Conservation (phyloP, 2,888 invertebrate species). For the Aplocera efformata region DNA sequence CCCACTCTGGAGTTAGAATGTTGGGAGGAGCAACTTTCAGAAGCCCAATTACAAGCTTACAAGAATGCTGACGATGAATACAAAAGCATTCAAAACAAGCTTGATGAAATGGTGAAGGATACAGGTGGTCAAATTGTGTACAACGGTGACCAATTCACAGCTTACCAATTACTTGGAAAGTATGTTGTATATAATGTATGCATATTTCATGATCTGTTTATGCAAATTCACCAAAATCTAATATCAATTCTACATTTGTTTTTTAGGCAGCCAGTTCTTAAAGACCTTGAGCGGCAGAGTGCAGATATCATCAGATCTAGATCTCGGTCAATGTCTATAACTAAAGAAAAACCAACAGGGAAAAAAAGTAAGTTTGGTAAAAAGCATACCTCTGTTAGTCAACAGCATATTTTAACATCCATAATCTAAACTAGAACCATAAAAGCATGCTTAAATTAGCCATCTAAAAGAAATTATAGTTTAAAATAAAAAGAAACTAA, state of each 20-base stretch:
- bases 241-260: no score
- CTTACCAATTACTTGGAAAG: conserved; percentile 82
- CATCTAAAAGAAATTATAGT: no score
- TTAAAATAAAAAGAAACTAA: no score
- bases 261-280: conserved; percentile 64
- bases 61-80: conserved; percentile 84
- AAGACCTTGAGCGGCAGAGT: conserved; percentile 71
- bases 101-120: conserved; percentile 79
- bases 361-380: conserved; percentile 57
- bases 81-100: conserved; percentile 81
- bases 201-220: no score
- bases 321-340: conserved; percentile 65
- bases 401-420: no score
- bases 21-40: conserved; percentile 85
- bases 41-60: conserved; percentile 82
- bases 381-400: no score
- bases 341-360: conserved; percentile 55
- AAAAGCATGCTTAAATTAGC: no score
- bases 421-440: no score
- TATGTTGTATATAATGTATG: conserved; percentile 48
- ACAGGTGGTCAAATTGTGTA: conserved; percentile 83
- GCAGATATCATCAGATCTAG: conserved; percentile 72
- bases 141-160: conserved; percentile 83
- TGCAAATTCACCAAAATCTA: no score
- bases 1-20: conserved; percentile 84